Evolutionary conservation across 2,797 vertebrate genomes (phyloP).

Genomic region (Muscicapa striata): DNA sequence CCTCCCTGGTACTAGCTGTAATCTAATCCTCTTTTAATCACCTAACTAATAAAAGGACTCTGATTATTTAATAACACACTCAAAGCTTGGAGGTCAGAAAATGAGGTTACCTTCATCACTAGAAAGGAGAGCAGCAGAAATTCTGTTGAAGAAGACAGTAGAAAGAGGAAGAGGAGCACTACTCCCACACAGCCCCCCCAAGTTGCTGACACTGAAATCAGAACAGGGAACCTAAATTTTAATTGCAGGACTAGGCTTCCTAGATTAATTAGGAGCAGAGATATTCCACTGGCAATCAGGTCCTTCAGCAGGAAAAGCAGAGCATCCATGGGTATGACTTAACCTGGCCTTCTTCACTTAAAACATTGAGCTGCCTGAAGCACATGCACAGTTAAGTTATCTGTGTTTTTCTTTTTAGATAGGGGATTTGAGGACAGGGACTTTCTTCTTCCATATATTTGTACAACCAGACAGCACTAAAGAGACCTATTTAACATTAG

Average conservation of each 20-base stretch:
- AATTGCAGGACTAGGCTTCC: background rate
- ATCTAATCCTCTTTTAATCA: background rate
- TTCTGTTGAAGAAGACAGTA: background rate
- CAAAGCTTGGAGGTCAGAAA: background rate
- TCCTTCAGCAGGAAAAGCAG: background rate
- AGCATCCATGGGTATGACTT: background rate
- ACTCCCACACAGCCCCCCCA: background rate
- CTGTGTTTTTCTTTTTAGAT: background rate
- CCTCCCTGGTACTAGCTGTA: background rate
- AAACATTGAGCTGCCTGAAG: background rate
- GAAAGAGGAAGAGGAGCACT: background rate
- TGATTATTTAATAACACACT: background rate
- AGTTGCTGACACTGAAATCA: background rate
- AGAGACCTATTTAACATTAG: constrained; percentile 20
- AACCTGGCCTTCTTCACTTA: background rate
- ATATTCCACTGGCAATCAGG: background rate
- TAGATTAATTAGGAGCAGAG: background rate
- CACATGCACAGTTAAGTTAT: background rate
- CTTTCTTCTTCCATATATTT: background rate
- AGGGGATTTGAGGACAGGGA: background rate
- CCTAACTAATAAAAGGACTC: background rate
- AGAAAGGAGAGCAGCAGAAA: background rate
- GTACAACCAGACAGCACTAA: background rate
- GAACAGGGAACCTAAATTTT: background rate
- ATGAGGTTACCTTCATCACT: background rate